Evolutionary conservation across 2,888 invertebrate genomes (phyloP), one percentile per base, ranked within the genome.

Genomic region (Drosophila fulvimacula): DNA sequence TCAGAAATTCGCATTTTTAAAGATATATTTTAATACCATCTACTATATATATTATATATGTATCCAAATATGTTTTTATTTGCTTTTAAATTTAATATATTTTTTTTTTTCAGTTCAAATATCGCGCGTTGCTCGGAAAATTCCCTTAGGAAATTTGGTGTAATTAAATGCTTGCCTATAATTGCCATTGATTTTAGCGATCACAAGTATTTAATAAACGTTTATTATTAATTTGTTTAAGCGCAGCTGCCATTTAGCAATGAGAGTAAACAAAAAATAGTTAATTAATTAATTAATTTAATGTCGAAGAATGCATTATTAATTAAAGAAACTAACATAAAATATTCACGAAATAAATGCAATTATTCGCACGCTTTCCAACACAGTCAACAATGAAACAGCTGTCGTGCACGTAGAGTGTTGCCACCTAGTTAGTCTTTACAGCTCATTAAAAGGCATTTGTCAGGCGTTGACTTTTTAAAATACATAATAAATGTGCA

Each of bases 361-460:
- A 38, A n/a, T 17, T 38, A 13, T 9, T 36, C 0, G n/a, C 11
- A 52, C 32, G 15, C 24, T 52, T 36, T 38, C 9, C 17, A 38
- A 13, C 38, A 38, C 38, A 0, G 36, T 27, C 6, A 0, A 0
- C 3, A n/a, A 11, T 27, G 2, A n/a, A 52, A 52, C 24, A 53
- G 52, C 36, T 38, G 36, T 24, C 3, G 30, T 15, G 1, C 6
- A 0, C 0, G 6, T 17, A 0, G 38, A 38, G 13, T 13, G 38
- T 5, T 52, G 52, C 52, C 52, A 52, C 38, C 52, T 27, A 7
- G 27, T 52, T 36, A 24, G 21, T 36, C n/a, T 24, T 11, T 11
- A 10, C n/a, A 32, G 24, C 44, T 46, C 27, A 27, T 46, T 46
- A 46, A n/a, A 27, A 10, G 9, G 5, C 49, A 15, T 32, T 49